Evolutionary conservation across 1,140 invertebrate species (phyloP).

Genomic region (Stenopsyche tienmushanensis): DNA sequence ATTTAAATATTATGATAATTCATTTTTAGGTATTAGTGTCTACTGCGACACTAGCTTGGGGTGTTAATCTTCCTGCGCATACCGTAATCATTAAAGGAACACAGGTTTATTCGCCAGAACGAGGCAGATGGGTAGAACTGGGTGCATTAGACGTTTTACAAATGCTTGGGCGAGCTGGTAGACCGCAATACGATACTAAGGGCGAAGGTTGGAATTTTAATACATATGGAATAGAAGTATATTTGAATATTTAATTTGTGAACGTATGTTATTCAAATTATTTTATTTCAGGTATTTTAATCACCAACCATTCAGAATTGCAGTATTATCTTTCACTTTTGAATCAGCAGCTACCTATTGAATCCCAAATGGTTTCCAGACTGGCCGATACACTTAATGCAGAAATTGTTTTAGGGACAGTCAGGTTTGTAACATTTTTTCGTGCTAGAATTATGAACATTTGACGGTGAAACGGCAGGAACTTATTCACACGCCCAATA

Average conservation of each 20-base stretch:
- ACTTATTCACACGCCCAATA: too few relatives aligned
- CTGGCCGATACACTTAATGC: constrained; percentile 97
- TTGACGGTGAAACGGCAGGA: too few relatives aligned
- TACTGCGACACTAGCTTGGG: constrained; percentile 98
- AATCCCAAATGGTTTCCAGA: constrained; percentile 81
- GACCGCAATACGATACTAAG: constrained; percentile 98
- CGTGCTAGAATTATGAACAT: too few relatives aligned
- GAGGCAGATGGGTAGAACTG: constrained; percentile 97
- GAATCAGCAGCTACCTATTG: constrained; percentile 94
- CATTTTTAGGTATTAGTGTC: constrained; percentile 84
- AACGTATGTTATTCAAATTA: background rate
- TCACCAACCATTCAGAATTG: constrained; percentile 98
- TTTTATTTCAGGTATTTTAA: constrained; percentile 70
- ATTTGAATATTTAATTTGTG: constrained; percentile 1
- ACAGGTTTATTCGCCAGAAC: constrained; percentile 98
- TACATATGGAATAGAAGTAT: background rate
- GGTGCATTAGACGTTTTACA: constrained; percentile 96
- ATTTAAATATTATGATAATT: constrained; percentile 8
- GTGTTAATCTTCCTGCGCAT: constrained; percentile 98
- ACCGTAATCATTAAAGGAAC: constrained; percentile 99
- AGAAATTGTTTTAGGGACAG: constrained; percentile 94
- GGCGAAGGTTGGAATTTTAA: constrained; percentile 77
- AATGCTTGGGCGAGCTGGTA: constrained; percentile 96
- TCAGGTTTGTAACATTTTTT: constrained; percentile 52
- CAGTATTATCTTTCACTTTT: constrained; percentile 97